Conservation (phyloP, 1,140 invertebrate genomes). For the Drosophila sp. region DNA sequence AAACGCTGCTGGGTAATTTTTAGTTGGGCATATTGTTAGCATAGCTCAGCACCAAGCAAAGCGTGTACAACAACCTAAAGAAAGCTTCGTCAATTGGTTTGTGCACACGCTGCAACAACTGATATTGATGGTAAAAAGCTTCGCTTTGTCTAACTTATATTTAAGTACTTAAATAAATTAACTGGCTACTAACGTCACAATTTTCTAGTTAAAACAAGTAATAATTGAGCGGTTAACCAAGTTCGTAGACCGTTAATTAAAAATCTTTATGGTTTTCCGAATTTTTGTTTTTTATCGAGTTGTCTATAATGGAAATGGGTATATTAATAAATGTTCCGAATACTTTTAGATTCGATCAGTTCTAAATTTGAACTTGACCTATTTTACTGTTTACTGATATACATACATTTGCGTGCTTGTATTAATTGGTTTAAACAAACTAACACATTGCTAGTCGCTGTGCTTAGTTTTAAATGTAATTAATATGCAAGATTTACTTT, state of each 20-base stretch:
- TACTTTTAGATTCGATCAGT: constrained; percentile 21
- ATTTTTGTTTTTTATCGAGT: background rate
- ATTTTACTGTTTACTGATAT: constrained; percentile 8
- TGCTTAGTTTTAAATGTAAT: background rate
- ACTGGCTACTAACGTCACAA: constrained; percentile 9
- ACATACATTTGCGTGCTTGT: background rate
- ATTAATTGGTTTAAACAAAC: constrained; percentile 38
- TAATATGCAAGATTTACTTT: constrained; percentile 16
- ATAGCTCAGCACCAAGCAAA: background rate
- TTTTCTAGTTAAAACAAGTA: background rate
- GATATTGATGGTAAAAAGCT: constrained; percentile 29
- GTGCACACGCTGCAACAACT: background rate
- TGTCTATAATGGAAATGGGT: constrained; percentile 30
- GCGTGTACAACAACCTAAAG: background rate
- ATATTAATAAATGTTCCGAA: constrained; percentile 36
- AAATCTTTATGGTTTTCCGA: background rate
- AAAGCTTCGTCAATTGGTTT: background rate
- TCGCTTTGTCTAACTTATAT: background rate
- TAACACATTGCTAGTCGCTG: constrained; percentile 2
- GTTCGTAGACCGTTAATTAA: background rate
- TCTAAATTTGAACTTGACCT: constrained; percentile 42
- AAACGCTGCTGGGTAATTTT: background rate
- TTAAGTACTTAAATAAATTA: constrained; percentile 3
- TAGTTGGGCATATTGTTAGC: background rate
- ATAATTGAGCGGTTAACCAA: constrained; percentile 1